These are phyloP conservation scores for Numenius arquata DNA, from an alignment of 2,113 vertebrate genomes.

Conservation along the genomic window DNA sequence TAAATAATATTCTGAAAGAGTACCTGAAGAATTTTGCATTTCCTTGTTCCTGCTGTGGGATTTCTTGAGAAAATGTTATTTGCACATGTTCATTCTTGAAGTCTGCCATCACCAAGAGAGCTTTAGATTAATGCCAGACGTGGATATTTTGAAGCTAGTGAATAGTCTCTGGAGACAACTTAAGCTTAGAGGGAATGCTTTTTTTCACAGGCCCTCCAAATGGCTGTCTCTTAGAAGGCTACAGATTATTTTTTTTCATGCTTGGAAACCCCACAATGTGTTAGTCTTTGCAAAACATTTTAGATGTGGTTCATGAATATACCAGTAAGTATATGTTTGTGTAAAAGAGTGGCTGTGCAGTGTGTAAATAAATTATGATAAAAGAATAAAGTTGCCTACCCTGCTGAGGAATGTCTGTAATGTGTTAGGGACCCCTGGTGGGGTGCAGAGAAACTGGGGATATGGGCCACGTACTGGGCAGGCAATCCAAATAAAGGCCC, in stretches of 20 bases:
- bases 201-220: slow-evolving; percentile 53
- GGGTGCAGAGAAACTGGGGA: neutral
- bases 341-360: slow-evolving; percentile 84
- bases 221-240: slow-evolving; percentile 62
- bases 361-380: slow-evolving; percentile 90
- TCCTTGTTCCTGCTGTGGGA: slow-evolving; percentile 28
- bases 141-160: slow-evolving; percentile 31
- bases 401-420: slow-evolving; percentile 79
- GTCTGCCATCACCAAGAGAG: slow-evolving; percentile 12
- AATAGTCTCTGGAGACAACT: slow-evolving; percentile 56
- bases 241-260: neutral
- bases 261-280: slow-evolving; percentile 42
- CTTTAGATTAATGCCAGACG: slow-evolving; percentile 24
- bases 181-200: slow-evolving; percentile 53
- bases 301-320: slow-evolving; percentile 78
- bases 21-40: neutral
- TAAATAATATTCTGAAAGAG: neutral
- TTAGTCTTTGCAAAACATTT: slow-evolving; percentile 59
- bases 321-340: slow-evolving; percentile 76
- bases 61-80: slow-evolving; percentile 56
- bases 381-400: slow-evolving; percentile 85
- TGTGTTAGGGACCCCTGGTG: slow-evolving; percentile 85
- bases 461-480: rapidly evolving
- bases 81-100: slow-evolving; percentile 40
- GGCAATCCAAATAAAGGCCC: neutral